Percentiles rank a stretch among this genome's conserved stretches.
These are phyloP conservation scores for Rachycentron canadum DNA, from an alignment of 2,797 vertebrate species.

Conservation along the genomic window DNA sequence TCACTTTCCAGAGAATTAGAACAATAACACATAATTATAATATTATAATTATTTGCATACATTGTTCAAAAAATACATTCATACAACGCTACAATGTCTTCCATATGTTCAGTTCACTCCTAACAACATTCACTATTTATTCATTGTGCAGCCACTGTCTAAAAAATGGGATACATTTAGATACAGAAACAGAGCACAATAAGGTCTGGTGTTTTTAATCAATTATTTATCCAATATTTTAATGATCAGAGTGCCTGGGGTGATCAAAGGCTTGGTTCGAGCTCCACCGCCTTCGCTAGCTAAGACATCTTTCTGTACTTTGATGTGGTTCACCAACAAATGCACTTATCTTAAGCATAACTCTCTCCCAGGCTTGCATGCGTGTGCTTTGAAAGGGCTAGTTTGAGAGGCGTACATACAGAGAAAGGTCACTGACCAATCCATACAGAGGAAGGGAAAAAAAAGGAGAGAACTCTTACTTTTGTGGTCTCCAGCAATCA, in stretches of 20 bases:
- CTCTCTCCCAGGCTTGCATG: conserved; percentile 74
- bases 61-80: conserved; percentile 11
- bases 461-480: conserved; percentile 12
- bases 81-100: neutral
- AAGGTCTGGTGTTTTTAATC: conserved; percentile 87
- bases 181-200: conserved; percentile 83
- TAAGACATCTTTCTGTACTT: conserved; percentile 83
- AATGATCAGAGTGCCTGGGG: conserved; percentile 88
- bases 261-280: conserved; percentile 86
- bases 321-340: conserved; percentile 88
- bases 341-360: conserved; percentile 84
- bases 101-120: conserved; percentile 14
- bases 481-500: conserved; percentile 53
- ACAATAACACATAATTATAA: conserved; percentile 24
- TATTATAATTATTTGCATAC: conserved; percentile 13
- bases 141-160: conserved; percentile 59
- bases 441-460: conserved; percentile 31
- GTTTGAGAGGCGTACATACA: conserved; percentile 63
- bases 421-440: conserved; percentile 75
- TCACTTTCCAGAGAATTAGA: conserved; percentile 17
- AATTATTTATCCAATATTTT: conserved; percentile 92
- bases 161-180: conserved; percentile 78
- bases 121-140: conserved; percentile 40
- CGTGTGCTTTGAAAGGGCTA: conserved; percentile 75
- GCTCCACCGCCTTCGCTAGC: conserved; percentile 82